Conservation (phyloP, 2,113 vertebrate species). For the Neodon shergylaensis region DNA sequence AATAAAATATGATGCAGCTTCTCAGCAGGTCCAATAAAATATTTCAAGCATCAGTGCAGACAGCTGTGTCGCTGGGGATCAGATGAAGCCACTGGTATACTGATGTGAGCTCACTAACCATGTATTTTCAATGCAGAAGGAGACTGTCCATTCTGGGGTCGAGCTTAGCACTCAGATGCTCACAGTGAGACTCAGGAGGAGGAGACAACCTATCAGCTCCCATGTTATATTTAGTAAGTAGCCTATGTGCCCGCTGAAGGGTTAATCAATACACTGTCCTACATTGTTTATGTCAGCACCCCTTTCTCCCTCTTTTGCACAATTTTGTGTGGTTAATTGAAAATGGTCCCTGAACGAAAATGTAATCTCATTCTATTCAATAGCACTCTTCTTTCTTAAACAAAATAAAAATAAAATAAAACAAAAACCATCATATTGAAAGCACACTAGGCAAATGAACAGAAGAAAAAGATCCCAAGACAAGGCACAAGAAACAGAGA, state of each 20-base stretch:
- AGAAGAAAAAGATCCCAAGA: background rate
- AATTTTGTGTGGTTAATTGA: background rate
- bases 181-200: background rate
- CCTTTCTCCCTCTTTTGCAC: background rate
- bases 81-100: background rate
- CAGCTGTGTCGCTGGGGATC: background rate
- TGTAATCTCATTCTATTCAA: background rate
- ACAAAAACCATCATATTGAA: background rate
- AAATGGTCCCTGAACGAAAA: background rate
- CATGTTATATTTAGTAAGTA: background rate
- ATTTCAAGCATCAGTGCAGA: background rate
- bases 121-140: constrained; percentile 18
- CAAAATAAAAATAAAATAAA: background rate
- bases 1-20: background rate
- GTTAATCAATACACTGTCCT: background rate
- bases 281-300: background rate
- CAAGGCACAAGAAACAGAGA: background rate
- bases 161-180: constrained; percentile 4
- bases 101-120: background rate
- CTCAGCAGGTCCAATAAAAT: background rate
- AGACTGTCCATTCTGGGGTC: background rate
- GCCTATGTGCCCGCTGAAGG: background rate
- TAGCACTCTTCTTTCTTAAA: background rate
- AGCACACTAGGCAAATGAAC: background rate
- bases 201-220: background rate